Evolutionary conservation across 2,797 vertebrate species (phyloP), one percentile per base, ranked within the genome.

Genomic region (Hoplostethus mediterraneus): DNA sequence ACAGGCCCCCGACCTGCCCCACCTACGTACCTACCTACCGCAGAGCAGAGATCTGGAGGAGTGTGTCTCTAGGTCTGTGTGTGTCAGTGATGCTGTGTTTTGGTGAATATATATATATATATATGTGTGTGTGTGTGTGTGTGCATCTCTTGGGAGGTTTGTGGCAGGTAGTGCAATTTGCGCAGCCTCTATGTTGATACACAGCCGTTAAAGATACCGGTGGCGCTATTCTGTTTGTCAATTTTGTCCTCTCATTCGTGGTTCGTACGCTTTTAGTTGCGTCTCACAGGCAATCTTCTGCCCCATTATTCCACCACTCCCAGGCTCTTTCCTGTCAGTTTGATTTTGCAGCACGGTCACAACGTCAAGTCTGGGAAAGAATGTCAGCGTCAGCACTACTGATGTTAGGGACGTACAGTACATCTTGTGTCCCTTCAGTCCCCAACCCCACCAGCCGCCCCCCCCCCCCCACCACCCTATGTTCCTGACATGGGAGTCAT

Each of bases 401-500:
- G 65, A 80, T 66, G 68, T 79, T 64, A 45, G 79, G 64, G 71
- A 65, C 33, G 54, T 65, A 76, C 75, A 68, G 80, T 79, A 78
- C 81, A 66, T 80, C 79, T 72, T 40, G n/a, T 59, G 79, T 79
- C 80, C 80, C 82, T 76, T 80, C 68, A 77, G 73, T 70, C 33
- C 65, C 12, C 71, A 58, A 31, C 63, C 73, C 0, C 28, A 33
- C 42, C 61, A 13, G 63, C 31, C 13, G 55, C 61, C 25, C 53
- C 48, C 52, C 17, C 52, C 42, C 40, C 36, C 28, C 56, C 57
- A 17, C 44, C 1, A 47, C 74, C 63, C 78, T 78, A 78, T 89
- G 90, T 87, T 87, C 73, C 70, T 36, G 49, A 86, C 88, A 83
- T 67, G 71, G 77, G 89, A 89, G 90, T 87, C 89, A 85, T 91